Evolutionary conservation across 1,140 invertebrate genomes (phyloP).

Genomic region (Teleopsis dalmanni): DNA sequence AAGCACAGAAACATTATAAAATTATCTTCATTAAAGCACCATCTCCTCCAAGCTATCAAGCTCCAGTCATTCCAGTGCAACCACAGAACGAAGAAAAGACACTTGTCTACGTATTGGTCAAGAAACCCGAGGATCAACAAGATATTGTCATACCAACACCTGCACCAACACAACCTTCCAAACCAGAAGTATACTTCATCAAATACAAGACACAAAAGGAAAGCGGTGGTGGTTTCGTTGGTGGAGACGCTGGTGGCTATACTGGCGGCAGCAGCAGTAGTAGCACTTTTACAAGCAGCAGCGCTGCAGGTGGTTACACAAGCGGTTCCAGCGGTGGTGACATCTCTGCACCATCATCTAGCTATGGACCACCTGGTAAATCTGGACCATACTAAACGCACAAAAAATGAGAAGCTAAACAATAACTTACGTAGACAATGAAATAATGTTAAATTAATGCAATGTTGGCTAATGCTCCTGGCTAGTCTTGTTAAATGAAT

Average conservation of each 20-base stretch:
- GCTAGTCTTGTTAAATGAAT: conserved; percentile 30
- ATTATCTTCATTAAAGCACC: conserved; percentile 86
- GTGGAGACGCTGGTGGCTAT: conserved; percentile 26
- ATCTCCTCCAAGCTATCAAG: conserved; percentile 64
- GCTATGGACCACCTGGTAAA: conserved; percentile 57
- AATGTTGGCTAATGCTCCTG: conserved; percentile 30
- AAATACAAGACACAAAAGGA: conserved; percentile 74
- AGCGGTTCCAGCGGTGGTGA: conserved; percentile 42
- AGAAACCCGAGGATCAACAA: conserved; percentile 73
- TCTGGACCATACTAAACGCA: conserved; percentile 40
- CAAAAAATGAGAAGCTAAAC: background rate
- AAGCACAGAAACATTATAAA: conserved; percentile 76
- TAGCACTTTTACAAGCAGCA: conserved; percentile 37
- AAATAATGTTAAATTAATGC: background rate
- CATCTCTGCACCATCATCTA: conserved; percentile 49
- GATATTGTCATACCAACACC: conserved; percentile 67
- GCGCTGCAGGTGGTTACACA: conserved; percentile 18
- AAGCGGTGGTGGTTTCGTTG: conserved; percentile 40
- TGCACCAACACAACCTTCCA: conserved; percentile 69
- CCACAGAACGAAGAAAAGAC: conserved; percentile 80
- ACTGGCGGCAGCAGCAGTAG: conserved; percentile 41
- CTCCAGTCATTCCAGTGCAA: conserved; percentile 64
- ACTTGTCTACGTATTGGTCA: conserved; percentile 80
- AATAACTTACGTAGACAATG: background rate
- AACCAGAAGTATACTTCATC: conserved; percentile 84